Evolutionary conservation across 1,140 invertebrate genomes (phyloP).

Genomic region (Pseudomyrmex pallidus): DNA sequence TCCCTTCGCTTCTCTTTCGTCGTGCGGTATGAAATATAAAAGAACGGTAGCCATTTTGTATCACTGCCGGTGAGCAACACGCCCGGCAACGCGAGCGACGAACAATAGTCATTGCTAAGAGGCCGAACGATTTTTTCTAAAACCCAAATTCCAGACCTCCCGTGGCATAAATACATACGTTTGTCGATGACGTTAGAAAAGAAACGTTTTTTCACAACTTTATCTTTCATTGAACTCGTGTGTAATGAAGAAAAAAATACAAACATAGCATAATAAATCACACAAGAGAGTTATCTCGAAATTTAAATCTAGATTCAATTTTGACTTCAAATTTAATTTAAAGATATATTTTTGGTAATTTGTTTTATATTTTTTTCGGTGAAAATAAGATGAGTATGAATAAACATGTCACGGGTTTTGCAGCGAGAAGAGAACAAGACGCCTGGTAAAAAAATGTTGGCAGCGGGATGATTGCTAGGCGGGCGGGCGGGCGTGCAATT

Average conservation of each 20-base stretch:
- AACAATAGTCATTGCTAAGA: constrained; percentile 66
- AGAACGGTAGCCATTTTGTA: constrained; percentile 71
- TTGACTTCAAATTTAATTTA: too few relatives aligned
- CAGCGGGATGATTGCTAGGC: background rate
- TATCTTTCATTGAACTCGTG: too few relatives aligned
- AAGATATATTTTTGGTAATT: too few relatives aligned
- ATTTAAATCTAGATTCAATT: too few relatives aligned
- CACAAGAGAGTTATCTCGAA: too few relatives aligned
- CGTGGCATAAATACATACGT: constrained; percentile 14
- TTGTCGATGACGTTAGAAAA: too few relatives aligned
- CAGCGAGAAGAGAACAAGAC: background rate
- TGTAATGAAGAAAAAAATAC: too few relatives aligned
- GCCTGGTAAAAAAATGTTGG: background rate
- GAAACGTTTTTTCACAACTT: too few relatives aligned
- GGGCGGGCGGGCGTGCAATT: background rate
- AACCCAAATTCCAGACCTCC: constrained; percentile 61
- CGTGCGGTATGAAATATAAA: constrained; percentile 61
- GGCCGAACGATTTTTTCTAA: constrained; percentile 56
- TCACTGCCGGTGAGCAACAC: constrained; percentile 51
- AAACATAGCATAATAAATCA: too few relatives aligned
- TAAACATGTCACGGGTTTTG: background rate
- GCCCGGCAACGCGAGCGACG: constrained; percentile 37
- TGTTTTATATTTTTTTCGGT: too few relatives aligned
- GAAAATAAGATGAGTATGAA: background rate
- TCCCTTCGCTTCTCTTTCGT: background rate